Conservation (phyloP, 2,797 vertebrate species). For the Sphenopsis melanotis region DNA sequence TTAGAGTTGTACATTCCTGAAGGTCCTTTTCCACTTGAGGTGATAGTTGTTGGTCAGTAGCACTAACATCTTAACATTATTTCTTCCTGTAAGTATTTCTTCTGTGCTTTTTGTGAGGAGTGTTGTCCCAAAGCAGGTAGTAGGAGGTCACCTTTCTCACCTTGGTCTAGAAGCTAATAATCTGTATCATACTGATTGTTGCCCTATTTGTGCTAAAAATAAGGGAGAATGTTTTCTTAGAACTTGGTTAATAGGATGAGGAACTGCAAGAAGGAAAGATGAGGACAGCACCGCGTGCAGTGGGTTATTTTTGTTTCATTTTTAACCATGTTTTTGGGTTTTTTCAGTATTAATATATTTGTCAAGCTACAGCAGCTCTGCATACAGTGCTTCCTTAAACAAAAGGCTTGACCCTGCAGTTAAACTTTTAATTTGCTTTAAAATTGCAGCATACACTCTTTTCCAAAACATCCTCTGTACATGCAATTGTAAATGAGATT, state of each 20-base stretch:
- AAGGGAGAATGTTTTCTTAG: background rate
- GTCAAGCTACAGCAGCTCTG: background rate
- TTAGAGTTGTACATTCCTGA: background rate
- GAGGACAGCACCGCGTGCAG: background rate
- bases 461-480: background rate
- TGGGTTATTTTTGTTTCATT: background rate
- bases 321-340: background rate
- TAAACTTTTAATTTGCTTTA: background rate
- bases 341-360: background rate
- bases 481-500: background rate
- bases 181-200: background rate
- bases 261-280: background rate
- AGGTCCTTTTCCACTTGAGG: background rate
- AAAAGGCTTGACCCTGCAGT: background rate
- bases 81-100: background rate
- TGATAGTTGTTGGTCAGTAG: background rate
- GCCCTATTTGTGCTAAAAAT: background rate
- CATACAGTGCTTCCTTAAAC: background rate
- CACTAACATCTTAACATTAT: background rate
- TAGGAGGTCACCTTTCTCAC: background rate
- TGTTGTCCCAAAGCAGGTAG: background rate
- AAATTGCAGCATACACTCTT: background rate
- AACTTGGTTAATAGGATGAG: background rate
- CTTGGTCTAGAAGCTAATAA: background rate
- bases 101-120: background rate